Percentiles rank a stretch among this genome's conserved stretches.
Conservation (phyloP, 2,113 vertebrate genomes). For the Pandion haliaetus region DNA sequence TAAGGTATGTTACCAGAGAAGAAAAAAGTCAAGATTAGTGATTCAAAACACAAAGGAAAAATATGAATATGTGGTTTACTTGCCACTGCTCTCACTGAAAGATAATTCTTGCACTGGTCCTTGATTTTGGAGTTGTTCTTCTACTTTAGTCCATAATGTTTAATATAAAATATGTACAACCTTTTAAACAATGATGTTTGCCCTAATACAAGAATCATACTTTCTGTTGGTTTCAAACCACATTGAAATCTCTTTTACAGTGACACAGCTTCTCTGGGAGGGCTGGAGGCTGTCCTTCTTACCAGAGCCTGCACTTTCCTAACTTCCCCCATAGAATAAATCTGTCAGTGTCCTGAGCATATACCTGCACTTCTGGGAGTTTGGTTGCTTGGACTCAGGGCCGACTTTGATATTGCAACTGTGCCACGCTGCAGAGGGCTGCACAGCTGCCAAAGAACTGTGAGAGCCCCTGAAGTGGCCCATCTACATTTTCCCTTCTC, state of each 20-base stretch:
- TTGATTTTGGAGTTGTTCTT: not conserved
- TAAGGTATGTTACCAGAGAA: not conserved
- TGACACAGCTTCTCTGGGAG: not conserved
- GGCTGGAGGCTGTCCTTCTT: not conserved
- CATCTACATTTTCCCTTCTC: not conserved
- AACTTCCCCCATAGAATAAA: not conserved
- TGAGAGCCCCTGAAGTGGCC: not conserved
- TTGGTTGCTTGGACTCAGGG: not conserved
- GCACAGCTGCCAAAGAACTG: not conserved
- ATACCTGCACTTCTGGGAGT: rapidly evolving
- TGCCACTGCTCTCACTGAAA: not conserved
- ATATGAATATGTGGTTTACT: not conserved
- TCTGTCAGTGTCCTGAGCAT: too few relatives aligned
- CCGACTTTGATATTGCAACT: not conserved
- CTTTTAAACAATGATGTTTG: not conserved
- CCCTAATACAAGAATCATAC: not conserved
- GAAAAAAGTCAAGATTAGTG: not conserved
- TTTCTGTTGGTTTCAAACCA: not conserved
- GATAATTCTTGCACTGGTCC: not conserved
- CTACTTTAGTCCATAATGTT: not conserved
- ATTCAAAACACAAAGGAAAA: not conserved
- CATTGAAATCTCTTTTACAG: not conserved
- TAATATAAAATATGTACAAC: not conserved
- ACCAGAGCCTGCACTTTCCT: not conserved
- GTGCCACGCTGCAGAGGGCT: not conserved